phyloP scores from a whole-genome alignment of 2,113 vertebrate species.

The Xiphophorus couchianus region DNA sequence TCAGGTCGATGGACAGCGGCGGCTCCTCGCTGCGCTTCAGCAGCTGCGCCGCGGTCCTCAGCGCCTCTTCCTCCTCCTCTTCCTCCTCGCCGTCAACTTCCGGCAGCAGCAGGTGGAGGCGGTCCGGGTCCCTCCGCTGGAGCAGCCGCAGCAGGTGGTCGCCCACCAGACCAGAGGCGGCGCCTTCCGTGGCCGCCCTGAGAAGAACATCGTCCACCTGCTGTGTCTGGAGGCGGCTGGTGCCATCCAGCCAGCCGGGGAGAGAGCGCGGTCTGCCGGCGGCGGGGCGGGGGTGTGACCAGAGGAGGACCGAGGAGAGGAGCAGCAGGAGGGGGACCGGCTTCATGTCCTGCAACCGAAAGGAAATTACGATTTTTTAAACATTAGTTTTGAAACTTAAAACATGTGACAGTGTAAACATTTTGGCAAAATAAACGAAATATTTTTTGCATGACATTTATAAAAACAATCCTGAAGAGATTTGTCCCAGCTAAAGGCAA shows the following conservation, averaged over 20 bases:
- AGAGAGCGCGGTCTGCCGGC: slow-evolving; percentile 71
- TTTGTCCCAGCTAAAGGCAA: not conserved
- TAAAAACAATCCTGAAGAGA: not conserved
- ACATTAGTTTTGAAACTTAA: not conserved
- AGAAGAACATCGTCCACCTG: slow-evolving; percentile 66
- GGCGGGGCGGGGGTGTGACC: slow-evolving; percentile 66
- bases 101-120: slow-evolving; percentile 44
- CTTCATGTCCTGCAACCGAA: slow-evolving; percentile 75
- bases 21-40: slow-evolving; percentile 84
- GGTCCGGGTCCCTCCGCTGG: slow-evolving; percentile 52
- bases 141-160: slow-evolving; percentile 69
- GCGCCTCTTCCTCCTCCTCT: slow-evolving; percentile 19
- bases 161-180: slow-evolving; percentile 64
- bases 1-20: slow-evolving; percentile 92
- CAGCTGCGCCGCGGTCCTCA: slow-evolving; percentile 50
- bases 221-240: slow-evolving; percentile 62
- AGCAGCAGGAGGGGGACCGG: slow-evolving; percentile 74
- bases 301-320: slow-evolving; percentile 74
- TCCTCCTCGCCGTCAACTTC: slow-evolving; percentile 22
- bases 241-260: slow-evolving; percentile 60
- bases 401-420: too few relatives aligned
- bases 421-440: too few relatives aligned
- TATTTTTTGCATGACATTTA: too few relatives aligned
- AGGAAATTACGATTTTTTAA: not conserved
- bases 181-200: slow-evolving; percentile 60